These are phyloP conservation scores for Zygothrica quintamaculata DNA, from an alignment of 2,888 invertebrate species.

Conservation along the genomic window DNA sequence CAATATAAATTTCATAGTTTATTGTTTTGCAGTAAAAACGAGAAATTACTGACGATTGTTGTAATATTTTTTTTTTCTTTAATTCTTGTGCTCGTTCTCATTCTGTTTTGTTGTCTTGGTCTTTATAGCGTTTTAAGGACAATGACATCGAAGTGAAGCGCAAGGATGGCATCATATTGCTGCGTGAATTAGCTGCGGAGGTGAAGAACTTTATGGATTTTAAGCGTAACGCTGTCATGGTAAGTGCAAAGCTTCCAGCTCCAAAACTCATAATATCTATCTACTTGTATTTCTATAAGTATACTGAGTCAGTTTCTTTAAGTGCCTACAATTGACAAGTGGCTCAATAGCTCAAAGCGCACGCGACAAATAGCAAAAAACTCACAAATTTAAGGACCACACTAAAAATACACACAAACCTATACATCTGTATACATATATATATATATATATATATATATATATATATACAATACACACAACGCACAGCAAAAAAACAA, in stretches of 20 bases:
- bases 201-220: conserved; percentile 97
- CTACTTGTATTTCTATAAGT: background rate
- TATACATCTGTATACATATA: conserved; percentile 3
- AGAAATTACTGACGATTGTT: conserved; percentile 53
- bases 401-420: conserved; percentile 43
- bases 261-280: background rate
- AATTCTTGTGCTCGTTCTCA: too few relatives aligned
- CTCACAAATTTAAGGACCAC: conserved; percentile 54
- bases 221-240: conserved; percentile 96
- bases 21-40: conserved; percentile 32
- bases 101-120: conserved; percentile 8
- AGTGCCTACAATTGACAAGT: conserved; percentile 67
- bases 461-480: too few relatives aligned
- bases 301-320: conserved; percentile 6
- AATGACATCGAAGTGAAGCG: conserved; percentile 91
- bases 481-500: conserved; percentile 39
- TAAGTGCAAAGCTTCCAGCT: conserved; percentile 85
- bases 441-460: conserved; percentile 23
- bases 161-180: conserved; percentile 93
- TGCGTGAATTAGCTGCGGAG: conserved; percentile 94
- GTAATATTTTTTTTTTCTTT: conserved; percentile 23
- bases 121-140: conserved; percentile 91
- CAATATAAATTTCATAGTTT: conserved; percentile 63
- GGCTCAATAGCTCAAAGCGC: conserved; percentile 73
- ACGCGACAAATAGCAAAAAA: conserved; percentile 36